phyloP scores from a whole-genome alignment of 2,888 invertebrate species.

The Lasioglossum malachurum region DNA sequence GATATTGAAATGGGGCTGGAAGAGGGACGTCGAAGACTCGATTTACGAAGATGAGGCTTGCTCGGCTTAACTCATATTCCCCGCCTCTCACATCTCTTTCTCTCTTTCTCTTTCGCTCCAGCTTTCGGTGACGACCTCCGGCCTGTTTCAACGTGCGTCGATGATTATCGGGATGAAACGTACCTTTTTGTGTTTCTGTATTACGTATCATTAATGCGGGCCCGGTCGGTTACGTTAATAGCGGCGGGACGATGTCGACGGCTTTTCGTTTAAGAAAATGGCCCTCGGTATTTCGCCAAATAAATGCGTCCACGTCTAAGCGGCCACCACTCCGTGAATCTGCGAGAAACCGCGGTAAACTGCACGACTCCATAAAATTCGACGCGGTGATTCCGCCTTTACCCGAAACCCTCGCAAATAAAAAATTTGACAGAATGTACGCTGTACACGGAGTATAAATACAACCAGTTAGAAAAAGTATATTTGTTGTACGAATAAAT shows the following conservation, averaged over 20 bases:
- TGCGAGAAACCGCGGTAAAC: neutral
- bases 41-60: slow-evolving; percentile 74
- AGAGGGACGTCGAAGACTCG: slow-evolving; percentile 69
- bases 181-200: slow-evolving; percentile 65
- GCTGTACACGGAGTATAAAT: too few species aligned
- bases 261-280: slow-evolving; percentile 47
- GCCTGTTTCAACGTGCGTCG: slow-evolving; percentile 56
- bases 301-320: neutral
- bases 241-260: slow-evolving; percentile 47
- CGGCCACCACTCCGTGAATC: neutral
- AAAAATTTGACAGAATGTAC: too few species aligned
- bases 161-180: slow-evolving; percentile 71
- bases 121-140: slow-evolving; percentile 62
- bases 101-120: neutral
- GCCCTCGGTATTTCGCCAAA: slow-evolving; percentile 25
- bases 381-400: neutral
- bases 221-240: slow-evolving; percentile 50
- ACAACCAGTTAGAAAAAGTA: too few species aligned
- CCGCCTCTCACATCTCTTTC: slow-evolving; percentile 39
- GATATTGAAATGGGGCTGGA: slow-evolving; percentile 71
- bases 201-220: slow-evolving; percentile 58
- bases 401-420: neutral
- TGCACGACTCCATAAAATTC: neutral
- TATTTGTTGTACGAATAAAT: too few species aligned
- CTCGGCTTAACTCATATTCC: slow-evolving; percentile 68